Evolutionary conservation across 2,888 invertebrate genomes (phyloP).

Genomic region (Eledone cirrhosa): DNA sequence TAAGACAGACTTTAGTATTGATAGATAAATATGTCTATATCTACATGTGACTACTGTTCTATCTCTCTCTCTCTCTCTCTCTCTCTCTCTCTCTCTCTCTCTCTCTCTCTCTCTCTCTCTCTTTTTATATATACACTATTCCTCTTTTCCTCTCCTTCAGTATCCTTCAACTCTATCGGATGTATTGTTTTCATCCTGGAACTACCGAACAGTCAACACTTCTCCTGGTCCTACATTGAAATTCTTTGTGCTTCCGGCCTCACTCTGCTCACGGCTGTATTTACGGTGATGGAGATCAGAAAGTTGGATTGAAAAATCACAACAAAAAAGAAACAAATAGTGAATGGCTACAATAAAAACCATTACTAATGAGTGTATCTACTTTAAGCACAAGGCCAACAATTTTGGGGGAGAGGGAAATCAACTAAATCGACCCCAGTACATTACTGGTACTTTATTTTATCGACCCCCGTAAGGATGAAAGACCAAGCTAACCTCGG

Average conservation of each 20-base stretch:
- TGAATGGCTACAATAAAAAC: too few relatives aligned
- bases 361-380: too few relatives aligned
- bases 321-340: neutral
- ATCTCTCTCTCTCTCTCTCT: neutral
- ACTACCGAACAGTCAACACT: neutral
- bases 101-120: neutral
- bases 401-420: too few relatives aligned
- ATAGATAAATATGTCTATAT: too few relatives aligned
- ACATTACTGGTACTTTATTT: too few relatives aligned
- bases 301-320: neutral
- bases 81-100: neutral
- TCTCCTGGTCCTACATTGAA: constrained; percentile 13
- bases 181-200: neutral
- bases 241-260: neutral
- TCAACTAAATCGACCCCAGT: too few relatives aligned
- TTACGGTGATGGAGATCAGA: neutral
- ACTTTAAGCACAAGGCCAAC: too few relatives aligned
- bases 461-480: too few relatives aligned
- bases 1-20: too few relatives aligned
- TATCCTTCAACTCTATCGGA: constrained; percentile 11
- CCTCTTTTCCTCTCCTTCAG: neutral
- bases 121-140: too few relatives aligned
- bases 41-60: too few relatives aligned
- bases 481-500: too few relatives aligned
- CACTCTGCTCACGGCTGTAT: neutral